phyloP scores from a whole-genome alignment of 1,140 invertebrate genomes.

The Caerostris darwini region DNA sequence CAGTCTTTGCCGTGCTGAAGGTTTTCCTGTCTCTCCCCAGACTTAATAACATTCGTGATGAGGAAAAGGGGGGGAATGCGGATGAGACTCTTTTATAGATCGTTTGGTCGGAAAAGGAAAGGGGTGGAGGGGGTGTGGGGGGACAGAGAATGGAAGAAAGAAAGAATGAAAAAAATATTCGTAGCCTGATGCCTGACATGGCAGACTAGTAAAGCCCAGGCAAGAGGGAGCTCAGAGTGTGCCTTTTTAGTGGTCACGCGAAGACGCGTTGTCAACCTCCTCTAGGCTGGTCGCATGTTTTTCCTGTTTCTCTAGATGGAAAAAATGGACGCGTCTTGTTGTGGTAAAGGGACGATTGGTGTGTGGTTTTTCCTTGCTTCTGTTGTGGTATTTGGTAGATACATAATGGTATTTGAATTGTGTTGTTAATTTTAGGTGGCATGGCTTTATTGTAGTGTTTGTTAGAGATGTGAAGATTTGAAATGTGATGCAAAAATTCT shows the following conservation, averaged over 20 bases:
- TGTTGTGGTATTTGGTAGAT: no score
- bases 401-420: no score
- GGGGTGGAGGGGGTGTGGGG: background rate
- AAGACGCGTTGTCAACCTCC: background rate
- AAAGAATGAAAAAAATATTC: slow-evolving; percentile 1
- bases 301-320: background rate
- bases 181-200: slow-evolving; percentile 6
- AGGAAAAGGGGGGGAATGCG: background rate
- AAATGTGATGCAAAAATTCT: no score
- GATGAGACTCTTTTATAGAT: slow-evolving; percentile 26
- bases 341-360: no score
- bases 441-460: no score
- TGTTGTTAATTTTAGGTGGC: no score
- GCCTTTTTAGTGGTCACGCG: background rate
- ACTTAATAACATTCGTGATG: slow-evolving; percentile 39
- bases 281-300: background rate
- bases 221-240: background rate
- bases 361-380: no score
- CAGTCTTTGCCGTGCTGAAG: background rate
- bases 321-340: no score
- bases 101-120: background rate
- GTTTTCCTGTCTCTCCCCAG: background rate
- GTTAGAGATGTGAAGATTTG: no score
- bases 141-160: background rate
- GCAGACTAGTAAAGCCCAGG: background rate